Percentiles rank a stretch among this genome's conserved stretches.
These are phyloP conservation scores for Hyles euphorbiae DNA, from an alignment of 1,140 invertebrate genomes.

Conservation along the genomic window DNA sequence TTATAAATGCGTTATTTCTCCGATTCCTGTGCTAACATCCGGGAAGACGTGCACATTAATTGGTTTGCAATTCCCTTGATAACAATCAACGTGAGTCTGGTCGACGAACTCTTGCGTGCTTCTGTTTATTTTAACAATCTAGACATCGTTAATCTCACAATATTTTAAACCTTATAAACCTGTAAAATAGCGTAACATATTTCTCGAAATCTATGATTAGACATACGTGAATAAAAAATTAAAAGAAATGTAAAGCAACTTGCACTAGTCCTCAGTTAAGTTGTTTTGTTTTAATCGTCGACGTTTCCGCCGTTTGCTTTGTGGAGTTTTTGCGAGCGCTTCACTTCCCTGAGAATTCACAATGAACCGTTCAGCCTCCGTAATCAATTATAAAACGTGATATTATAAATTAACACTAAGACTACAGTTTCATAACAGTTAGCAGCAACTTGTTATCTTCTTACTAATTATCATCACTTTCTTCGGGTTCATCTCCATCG, in stretches of 20 bases:
- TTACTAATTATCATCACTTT: slow-evolving; percentile 41
- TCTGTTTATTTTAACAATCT: slow-evolving; percentile 25
- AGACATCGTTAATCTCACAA: no score
- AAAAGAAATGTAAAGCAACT: no score
- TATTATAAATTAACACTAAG: slow-evolving; percentile 14
- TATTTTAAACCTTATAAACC: no score
- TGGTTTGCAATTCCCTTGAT: slow-evolving; percentile 44
- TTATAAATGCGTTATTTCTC: slow-evolving; percentile 7
- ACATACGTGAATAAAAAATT: no score
- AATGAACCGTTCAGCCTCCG: slow-evolving; percentile 10
- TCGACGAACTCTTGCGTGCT: slow-evolving; percentile 47
- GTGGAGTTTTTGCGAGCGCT: slow-evolving; percentile 15
- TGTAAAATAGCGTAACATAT: no score
- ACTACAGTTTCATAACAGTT: slow-evolving; percentile 29
- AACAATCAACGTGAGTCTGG: slow-evolving; percentile 37
- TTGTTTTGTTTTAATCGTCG: no score
- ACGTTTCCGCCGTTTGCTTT: no score
- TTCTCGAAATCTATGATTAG: no score
- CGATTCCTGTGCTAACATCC: slow-evolving; percentile 11
- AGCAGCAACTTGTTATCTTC: slow-evolving; percentile 19
- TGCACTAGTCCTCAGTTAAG: no score
- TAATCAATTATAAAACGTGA: slow-evolving; percentile 26
- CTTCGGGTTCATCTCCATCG: slow-evolving; percentile 12
- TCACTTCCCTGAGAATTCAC: slow-evolving; percentile 25
- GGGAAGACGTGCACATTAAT: slow-evolving; percentile 47